These are phyloP conservation scores for Atractosteus spatula DNA, from an alignment of 2,113 vertebrate species.

Conservation along the genomic window DNA sequence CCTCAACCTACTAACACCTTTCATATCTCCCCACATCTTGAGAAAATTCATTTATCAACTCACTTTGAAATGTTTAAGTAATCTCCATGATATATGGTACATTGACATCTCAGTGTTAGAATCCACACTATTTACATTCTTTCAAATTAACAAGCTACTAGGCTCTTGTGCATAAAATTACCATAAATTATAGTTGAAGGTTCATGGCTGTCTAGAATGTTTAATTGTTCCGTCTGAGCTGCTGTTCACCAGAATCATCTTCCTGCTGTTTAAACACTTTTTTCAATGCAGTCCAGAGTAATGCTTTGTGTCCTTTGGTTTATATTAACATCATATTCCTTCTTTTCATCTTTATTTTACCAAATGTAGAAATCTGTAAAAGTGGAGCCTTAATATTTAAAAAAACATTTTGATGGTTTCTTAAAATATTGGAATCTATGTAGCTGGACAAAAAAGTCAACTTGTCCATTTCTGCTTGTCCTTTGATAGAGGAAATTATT, in stretches of 20 bases:
- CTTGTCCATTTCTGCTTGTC: no score
- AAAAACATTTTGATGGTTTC: no score
- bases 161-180: constrained; percentile 82
- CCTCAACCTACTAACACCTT: constrained; percentile 85
- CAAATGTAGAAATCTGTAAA: no score
- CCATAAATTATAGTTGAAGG: constrained; percentile 77
- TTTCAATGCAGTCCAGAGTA: constrained; percentile 46
- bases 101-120: constrained; percentile 81
- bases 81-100: constrained; percentile 84
- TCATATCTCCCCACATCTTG: constrained; percentile 75
- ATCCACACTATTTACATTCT: constrained; percentile 82
- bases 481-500: no score
- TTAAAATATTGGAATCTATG: no score
- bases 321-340: neutral
- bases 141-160: constrained; percentile 85
- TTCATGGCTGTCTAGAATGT: constrained; percentile 74
- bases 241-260: constrained; percentile 67
- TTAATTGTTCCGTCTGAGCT: constrained; percentile 78
- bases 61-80: constrained; percentile 87
- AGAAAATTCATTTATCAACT: constrained; percentile 88
- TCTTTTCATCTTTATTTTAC: neutral
- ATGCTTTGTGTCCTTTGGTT: neutral
- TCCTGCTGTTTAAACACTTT: constrained; percentile 65
- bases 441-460: no score
- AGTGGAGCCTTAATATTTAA: no score